Evolutionary conservation across 2,888 invertebrate species (phyloP).

Genomic region (Polyploca ridens): DNA sequence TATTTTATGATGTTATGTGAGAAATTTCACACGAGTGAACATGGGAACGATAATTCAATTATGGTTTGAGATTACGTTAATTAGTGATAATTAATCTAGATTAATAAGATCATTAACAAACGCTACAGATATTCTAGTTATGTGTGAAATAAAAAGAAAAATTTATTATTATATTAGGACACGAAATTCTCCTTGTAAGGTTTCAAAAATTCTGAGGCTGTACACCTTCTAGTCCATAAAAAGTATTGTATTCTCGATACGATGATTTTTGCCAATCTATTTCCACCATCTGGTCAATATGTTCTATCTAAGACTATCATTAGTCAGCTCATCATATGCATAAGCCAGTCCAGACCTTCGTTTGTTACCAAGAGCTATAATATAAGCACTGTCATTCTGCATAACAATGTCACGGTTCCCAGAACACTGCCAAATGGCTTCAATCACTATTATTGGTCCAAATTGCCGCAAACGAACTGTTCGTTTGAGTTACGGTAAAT

Average conservation of each 20-base stretch:
- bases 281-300: too few species aligned
- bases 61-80: not conserved
- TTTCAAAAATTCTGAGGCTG: too few species aligned
- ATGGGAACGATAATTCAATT: not conserved
- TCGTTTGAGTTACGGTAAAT: not conserved
- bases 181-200: too few species aligned
- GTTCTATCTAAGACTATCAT: not conserved
- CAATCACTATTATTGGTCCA: constrained; percentile 1
- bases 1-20: not conserved
- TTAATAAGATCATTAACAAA: not conserved
- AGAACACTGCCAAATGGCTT: not conserved
- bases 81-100: not conserved
- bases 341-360: not conserved
- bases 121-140: not conserved
- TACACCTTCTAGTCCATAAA: too few species aligned
- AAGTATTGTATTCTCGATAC: too few species aligned
- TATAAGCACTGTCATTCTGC: not conserved
- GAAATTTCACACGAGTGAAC: not conserved
- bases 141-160: too few species aligned
- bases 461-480: not conserved
- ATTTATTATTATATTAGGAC: too few species aligned
- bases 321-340: not conserved
- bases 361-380: not conserved
- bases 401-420: not conserved
- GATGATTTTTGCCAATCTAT: too few species aligned